Evolutionary conservation across 53 echinoderm and acorn worm genomes (phyloP).

Genomic region (Echinarachnius parma): DNA sequence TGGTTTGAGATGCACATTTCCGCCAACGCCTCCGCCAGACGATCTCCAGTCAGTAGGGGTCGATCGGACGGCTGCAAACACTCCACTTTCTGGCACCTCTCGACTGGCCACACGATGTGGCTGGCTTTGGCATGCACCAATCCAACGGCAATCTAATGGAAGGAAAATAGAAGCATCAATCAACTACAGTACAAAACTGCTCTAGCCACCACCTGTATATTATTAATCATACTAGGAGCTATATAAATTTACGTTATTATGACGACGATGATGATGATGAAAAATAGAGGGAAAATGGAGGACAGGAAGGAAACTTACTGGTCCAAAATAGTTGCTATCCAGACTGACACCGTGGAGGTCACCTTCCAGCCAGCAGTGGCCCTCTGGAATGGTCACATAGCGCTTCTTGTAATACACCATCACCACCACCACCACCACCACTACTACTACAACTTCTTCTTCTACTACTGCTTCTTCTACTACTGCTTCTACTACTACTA

Average conservation of each 20-base stretch:
- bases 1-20: constrained; percentile 21
- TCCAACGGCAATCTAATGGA: constrained; percentile 77
- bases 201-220: too few relatives aligned
- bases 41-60: constrained; percentile 36
- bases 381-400: constrained; percentile 82
- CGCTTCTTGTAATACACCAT: constrained; percentile 87
- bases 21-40: constrained; percentile 8
- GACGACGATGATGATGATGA: too few relatives aligned
- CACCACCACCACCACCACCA: too few relatives aligned
- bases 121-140: constrained; percentile 88
- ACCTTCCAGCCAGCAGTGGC: constrained; percentile 96
- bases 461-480: too few relatives aligned
- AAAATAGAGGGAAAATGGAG: too few relatives aligned
- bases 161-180: constrained; percentile 6
- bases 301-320: constrained; percentile 96
- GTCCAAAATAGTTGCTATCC: constrained; percentile 95
- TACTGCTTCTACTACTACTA: too few relatives aligned
- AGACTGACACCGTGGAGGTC: constrained; percentile 84
- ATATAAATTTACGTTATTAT: too few relatives aligned
- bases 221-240: too few relatives aligned
- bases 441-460: too few relatives aligned
- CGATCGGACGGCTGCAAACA: constrained; percentile 62
- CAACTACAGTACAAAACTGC: too few relatives aligned
- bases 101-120: constrained; percentile 80
- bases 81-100: constrained; percentile 61